phyloP scores from a whole-genome alignment of 30 jellyfish, hydroid and myxozoan genomes.

The Pelagia noctiluca region DNA sequence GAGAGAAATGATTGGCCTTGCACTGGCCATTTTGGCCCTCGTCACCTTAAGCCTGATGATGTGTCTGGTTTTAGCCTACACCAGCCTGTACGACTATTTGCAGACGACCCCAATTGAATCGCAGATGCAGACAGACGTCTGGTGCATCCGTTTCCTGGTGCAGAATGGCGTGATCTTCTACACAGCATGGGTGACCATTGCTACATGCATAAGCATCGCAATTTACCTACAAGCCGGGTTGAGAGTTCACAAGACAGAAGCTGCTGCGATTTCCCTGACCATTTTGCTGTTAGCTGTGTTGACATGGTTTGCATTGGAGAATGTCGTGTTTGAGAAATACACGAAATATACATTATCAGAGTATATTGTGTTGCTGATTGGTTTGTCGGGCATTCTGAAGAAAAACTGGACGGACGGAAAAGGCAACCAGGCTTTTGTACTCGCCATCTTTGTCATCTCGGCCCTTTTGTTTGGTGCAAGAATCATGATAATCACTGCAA shows the following conservation, averaged over 20 bases:
- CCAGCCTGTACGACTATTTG: conserved; percentile 48
- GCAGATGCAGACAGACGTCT: conserved; percentile 25
- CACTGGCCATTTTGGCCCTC: conserved; percentile 39
- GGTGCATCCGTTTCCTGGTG: conserved; percentile 33
- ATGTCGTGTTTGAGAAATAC: not conserved
- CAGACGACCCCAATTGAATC: conserved; percentile 10
- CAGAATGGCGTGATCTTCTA: conserved; percentile 24
- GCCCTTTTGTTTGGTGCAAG: not conserved
- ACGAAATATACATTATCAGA: not conserved
- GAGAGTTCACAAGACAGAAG: not conserved
- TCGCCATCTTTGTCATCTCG: not conserved
- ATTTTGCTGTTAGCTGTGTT: conserved; percentile 12
- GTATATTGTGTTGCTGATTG: not conserved
- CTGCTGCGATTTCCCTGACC: conserved; percentile 30
- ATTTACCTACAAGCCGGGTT: not conserved
- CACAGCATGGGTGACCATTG: conserved; percentile 27
- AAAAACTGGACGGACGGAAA: conserved; percentile 4
- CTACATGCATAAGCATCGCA: not conserved
- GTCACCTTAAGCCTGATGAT: conserved; percentile 36
- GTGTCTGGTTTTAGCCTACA: conserved; percentile 65
- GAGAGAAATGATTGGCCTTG: conserved; percentile 17
- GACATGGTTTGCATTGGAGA: conserved; percentile 47
- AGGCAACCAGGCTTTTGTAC: conserved; percentile 6
- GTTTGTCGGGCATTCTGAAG: not conserved
- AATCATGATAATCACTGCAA: not conserved